A percentile compares a stretch with the other conserved stretches of the same genome.
Conservation (phyloP, 2,113 vertebrate species). For the Sisor rabdophorus region DNA sequence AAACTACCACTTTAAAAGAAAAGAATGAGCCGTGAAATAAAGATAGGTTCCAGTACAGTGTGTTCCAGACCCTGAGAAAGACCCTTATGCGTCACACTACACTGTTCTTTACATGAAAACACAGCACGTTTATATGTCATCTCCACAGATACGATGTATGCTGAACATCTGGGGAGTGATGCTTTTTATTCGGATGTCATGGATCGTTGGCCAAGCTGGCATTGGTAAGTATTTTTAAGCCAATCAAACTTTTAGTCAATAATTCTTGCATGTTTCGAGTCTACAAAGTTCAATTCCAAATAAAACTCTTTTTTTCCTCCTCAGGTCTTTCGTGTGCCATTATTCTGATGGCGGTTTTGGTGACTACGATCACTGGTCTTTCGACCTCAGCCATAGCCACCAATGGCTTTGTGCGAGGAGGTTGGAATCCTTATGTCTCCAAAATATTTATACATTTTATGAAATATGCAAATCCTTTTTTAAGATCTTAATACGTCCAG, state of each 20-base stretch:
- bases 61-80: neutral
- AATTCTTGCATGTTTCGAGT: neutral
- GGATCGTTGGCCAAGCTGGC: conserved; percentile 96
- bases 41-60: neutral
- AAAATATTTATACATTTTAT: neutral
- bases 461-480: neutral
- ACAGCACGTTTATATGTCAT: neutral
- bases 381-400: conserved; percentile 96
- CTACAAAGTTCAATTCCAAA: neutral
- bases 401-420: conserved; percentile 95
- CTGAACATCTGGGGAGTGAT: conserved; percentile 99
- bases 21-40: neutral
- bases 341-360: conserved; percentile 86
- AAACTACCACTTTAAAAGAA: neutral
- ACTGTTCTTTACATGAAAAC: neutral
- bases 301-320: conserved; percentile 33
- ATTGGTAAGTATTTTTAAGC: conserved; percentile 74
- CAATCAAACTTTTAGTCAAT: neutral
- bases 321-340: conserved; percentile 83
- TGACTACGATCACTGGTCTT: conserved; percentile 93
- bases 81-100: neutral
- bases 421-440: conserved; percentile 60
- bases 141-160: conserved; percentile 87
- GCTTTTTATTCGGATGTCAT: conserved; percentile 95
- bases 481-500: neutral